A percentile compares a stretch with the other conserved stretches of the same genome.
phyloP scores from a whole-genome alignment of 2,113 vertebrate species.

The Haliaeetus leucogaster region DNA sequence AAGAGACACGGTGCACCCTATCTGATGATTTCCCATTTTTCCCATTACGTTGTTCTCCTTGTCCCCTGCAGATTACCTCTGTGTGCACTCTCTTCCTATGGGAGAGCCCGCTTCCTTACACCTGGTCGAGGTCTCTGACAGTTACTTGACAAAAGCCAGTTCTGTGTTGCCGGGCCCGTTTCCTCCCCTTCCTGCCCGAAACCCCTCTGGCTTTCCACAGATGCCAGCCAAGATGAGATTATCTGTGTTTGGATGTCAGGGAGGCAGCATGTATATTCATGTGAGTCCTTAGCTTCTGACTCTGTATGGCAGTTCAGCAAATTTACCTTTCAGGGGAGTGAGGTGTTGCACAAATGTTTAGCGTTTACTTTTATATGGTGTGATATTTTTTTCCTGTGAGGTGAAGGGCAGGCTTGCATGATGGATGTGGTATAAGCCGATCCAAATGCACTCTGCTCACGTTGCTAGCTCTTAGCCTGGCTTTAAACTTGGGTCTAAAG shows the following conservation, averaged over 20 bases:
- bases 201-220: not conserved
- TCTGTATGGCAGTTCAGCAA: not conserved
- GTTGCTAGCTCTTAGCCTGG: not conserved
- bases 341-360: not conserved
- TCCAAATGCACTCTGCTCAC: not conserved
- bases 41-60: not conserved
- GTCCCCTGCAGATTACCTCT: not conserved
- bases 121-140: not conserved
- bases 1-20: not conserved
- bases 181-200: not conserved
- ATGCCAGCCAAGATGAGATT: not conserved
- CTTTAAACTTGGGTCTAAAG: not conserved
- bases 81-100: not conserved
- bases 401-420: not conserved
- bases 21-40: not conserved
- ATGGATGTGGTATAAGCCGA: not conserved
- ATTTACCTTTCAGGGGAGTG: not conserved
- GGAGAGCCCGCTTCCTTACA: not conserved
- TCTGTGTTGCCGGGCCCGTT: not conserved
- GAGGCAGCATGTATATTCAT: fast-evolving
- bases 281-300: not conserved
- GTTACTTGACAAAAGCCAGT: not conserved
- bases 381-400: not conserved
- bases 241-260: not conserved
- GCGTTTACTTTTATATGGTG: not conserved